Percentiles rank a stretch among this genome's conserved stretches.
Conservation (phyloP, 2,113 vertebrate species). For the Pituophis catenifer region DNA sequence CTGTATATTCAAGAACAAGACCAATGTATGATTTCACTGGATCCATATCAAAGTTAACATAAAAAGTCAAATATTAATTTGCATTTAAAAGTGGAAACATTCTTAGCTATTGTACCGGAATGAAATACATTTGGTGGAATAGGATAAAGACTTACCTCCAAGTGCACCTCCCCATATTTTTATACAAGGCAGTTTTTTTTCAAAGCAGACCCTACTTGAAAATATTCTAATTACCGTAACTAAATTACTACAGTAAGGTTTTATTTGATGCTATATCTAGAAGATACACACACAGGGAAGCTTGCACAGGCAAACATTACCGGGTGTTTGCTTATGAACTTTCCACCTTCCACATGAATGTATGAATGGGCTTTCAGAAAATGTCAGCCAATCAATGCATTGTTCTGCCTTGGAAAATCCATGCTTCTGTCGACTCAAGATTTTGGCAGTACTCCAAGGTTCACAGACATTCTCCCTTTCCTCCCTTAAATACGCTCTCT, state of each 20-base stretch:
- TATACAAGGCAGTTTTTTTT: background rate
- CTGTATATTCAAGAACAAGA: constrained; percentile 47
- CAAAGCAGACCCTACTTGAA: background rate
- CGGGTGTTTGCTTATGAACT: background rate
- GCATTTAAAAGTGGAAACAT: constrained; percentile 23
- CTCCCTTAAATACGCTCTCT: constrained; percentile 35
- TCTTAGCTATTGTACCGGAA: constrained; percentile 39
- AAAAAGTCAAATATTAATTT: constrained; percentile 49
- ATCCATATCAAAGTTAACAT: constrained; percentile 52
- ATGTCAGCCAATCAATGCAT: constrained; percentile 57
- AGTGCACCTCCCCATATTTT: background rate
- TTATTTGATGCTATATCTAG: background rate
- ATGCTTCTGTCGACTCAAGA: constrained; percentile 49
- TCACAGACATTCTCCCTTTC: constrained; percentile 30
- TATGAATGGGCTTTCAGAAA: constrained; percentile 25
- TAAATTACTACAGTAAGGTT: background rate
- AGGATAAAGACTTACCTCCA: background rate
- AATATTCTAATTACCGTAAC: background rate
- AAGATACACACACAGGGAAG: background rate
- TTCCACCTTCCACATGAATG: background rate
- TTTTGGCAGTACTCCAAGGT: constrained; percentile 53
- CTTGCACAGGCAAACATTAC: background rate
- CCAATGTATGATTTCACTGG: constrained; percentile 45
- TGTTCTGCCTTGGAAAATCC: constrained; percentile 54
- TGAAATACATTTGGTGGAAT: constrained; percentile 25